phyloP scores from a whole-genome alignment of 2,797 vertebrate genomes.

The Percopsis omiscomaycus region DNA sequence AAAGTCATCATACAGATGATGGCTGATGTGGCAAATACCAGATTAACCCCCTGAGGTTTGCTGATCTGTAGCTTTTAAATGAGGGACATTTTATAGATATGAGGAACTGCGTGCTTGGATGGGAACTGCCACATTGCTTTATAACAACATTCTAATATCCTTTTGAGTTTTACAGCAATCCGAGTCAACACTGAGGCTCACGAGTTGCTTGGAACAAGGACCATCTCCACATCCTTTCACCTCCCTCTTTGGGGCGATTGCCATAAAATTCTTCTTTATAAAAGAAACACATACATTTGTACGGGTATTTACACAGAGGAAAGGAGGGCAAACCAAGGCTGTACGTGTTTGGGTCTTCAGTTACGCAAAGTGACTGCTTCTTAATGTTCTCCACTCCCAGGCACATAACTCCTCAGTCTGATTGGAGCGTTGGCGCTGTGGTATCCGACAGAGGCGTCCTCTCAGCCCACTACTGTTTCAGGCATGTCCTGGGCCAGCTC shows the following conservation, averaged over 20 bases:
- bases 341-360: conserved; percentile 59
- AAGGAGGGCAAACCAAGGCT: conserved; percentile 60
- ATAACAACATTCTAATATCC: neutral
- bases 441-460: conserved; percentile 17
- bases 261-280: conserved; percentile 82
- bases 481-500: conserved; percentile 61
- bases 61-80: neutral
- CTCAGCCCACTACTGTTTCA: conserved; percentile 45
- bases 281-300: conserved; percentile 80
- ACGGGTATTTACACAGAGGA: conserved; percentile 72
- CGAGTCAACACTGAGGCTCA: conserved; percentile 18
- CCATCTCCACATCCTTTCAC: conserved; percentile 37
- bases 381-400: conserved; percentile 44
- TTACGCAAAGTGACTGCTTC: neutral
- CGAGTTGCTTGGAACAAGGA: conserved; percentile 29
- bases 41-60: neutral
- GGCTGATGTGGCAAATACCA: conserved; percentile 23
- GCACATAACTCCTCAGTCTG: conserved; percentile 45
- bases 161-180: conserved; percentile 16
- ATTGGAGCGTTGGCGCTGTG: conserved; percentile 17
- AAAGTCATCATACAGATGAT: conserved; percentile 2
- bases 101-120: neutral
- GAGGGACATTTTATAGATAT: neutral
- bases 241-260: conserved; percentile 66
- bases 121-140: neutral